A percentile compares a stretch with the other conserved stretches of the same genome.
Evolutionary conservation across 2,888 invertebrate species (phyloP).

Genomic region (Rambutsinella grinnellia): DNA sequence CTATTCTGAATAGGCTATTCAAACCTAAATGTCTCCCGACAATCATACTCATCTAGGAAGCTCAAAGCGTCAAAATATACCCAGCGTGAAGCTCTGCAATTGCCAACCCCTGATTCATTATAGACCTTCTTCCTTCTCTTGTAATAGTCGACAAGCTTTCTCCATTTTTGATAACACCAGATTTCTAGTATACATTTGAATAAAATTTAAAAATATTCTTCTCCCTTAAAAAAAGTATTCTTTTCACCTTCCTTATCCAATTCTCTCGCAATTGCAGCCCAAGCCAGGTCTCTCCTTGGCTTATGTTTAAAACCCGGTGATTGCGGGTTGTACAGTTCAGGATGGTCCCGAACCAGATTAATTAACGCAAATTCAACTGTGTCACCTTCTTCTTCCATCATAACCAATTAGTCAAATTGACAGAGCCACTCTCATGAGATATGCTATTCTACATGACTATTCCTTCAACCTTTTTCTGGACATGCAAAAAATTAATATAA

Average conservation of each 20-base stretch:
- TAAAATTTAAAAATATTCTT: no score
- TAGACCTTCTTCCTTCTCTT: constrained; percentile 26
- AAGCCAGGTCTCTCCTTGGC: constrained; percentile 12
- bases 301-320: constrained; percentile 5
- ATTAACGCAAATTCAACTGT: constrained; percentile 30
- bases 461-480: no score
- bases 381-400: constrained; percentile 15
- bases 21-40: no score
- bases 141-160: constrained; percentile 23
- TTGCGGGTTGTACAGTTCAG: constrained; percentile 20
- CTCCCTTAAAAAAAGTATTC: no score
- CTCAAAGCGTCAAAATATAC: constrained; percentile 26
- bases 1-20: no score
- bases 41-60: constrained; percentile 15
- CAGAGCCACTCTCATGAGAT: no score
- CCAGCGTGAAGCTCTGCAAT: constrained; percentile 1
- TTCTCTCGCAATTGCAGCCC: constrained; percentile 29
- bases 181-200: no score
- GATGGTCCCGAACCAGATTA: constrained; percentile 12
- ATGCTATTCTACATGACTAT: no score
- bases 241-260: constrained; percentile 19
- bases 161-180: constrained; percentile 29
- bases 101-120: constrained; percentile 6
- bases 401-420: no score
- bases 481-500: no score